Evolutionary conservation across 2,113 vertebrate genomes (phyloP).

Genomic region (Myotis lucifugus): DNA sequence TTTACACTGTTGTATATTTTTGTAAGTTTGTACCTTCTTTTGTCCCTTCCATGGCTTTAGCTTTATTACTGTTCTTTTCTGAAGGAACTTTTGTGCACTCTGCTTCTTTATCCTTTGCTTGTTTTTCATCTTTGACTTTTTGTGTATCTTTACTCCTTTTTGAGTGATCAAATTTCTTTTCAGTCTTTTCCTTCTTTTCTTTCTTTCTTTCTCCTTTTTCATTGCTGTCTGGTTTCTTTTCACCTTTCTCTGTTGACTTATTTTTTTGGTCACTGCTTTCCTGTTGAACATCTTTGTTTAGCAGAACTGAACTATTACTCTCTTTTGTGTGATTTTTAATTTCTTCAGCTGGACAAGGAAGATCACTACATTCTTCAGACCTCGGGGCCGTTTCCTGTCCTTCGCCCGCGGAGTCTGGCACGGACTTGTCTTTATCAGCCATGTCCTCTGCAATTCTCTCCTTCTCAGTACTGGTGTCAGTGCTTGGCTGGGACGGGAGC

Average conservation of each 20-base stretch:
- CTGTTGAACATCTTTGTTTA: constrained; percentile 81
- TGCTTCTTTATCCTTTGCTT: constrained; percentile 77
- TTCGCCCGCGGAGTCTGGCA: constrained; percentile 81
- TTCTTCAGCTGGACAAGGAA: constrained; percentile 83
- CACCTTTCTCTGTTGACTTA: constrained; percentile 82
- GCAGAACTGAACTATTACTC: constrained; percentile 59
- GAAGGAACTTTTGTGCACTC: constrained; percentile 79
- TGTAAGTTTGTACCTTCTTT: constrained; percentile 90
- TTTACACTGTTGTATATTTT: not conserved
- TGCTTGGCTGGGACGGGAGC: constrained; percentile 79
- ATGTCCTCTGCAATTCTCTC: constrained; percentile 82
- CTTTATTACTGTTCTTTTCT: constrained; percentile 88
- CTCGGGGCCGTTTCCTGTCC: constrained; percentile 81
- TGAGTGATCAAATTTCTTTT: constrained; percentile 84
- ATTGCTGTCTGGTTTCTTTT: constrained; percentile 84
- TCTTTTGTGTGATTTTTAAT: constrained; percentile 82
- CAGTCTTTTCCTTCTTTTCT: constrained; percentile 87
- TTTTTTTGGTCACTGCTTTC: constrained; percentile 86
- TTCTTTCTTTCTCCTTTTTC: constrained; percentile 87
- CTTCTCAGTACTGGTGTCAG: constrained; percentile 82
- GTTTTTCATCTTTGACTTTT: constrained; percentile 85
- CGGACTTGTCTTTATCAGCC: constrained; percentile 84
- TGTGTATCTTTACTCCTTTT: constrained; percentile 81
- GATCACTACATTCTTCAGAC: constrained; percentile 83
- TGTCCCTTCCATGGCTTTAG: constrained; percentile 87